Evolutionary conservation across 2,113 vertebrate genomes (phyloP).

Genomic region (Sander vitreus): DNA sequence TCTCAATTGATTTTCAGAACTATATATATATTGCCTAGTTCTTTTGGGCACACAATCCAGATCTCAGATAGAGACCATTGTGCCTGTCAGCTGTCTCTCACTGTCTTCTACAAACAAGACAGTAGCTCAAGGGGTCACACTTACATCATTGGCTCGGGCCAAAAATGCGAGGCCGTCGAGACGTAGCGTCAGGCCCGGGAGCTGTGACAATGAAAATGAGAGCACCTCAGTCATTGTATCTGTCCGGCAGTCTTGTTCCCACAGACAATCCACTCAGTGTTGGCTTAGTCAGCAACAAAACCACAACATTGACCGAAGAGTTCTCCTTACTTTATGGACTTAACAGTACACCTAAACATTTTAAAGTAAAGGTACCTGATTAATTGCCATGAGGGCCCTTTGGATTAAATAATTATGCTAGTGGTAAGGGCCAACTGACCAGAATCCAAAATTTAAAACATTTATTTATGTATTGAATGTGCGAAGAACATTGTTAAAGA

Average conservation of each 20-base stretch:
- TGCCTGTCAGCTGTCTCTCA: conserved; percentile 21
- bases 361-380: not conserved
- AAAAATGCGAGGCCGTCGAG: conserved; percentile 65
- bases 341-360: conserved; percentile 14
- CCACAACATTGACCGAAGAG: conserved; percentile 52
- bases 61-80: conserved; percentile 35
- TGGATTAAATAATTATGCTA: not conserved
- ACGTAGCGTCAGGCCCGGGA: conserved; percentile 74
- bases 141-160: conserved; percentile 60
- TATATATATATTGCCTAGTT: not conserved
- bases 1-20: no score
- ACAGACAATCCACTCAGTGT: conserved; percentile 73
- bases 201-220: conserved; percentile 72
- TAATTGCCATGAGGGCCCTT: not conserved
- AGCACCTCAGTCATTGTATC: conserved; percentile 71
- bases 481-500: not conserved
- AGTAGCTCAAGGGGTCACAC: conserved; percentile 51
- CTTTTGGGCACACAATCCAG: not conserved
- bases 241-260: conserved; percentile 68
- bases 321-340: conserved; percentile 14
- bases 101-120: conserved; percentile 53
- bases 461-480: conserved; percentile 9
- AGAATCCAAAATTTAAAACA: not conserved
- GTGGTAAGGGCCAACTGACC: not conserved
- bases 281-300: conserved; percentile 62